phyloP scores from a whole-genome alignment of 2,888 invertebrate species.

The Eupithecia insigniata region DNA sequence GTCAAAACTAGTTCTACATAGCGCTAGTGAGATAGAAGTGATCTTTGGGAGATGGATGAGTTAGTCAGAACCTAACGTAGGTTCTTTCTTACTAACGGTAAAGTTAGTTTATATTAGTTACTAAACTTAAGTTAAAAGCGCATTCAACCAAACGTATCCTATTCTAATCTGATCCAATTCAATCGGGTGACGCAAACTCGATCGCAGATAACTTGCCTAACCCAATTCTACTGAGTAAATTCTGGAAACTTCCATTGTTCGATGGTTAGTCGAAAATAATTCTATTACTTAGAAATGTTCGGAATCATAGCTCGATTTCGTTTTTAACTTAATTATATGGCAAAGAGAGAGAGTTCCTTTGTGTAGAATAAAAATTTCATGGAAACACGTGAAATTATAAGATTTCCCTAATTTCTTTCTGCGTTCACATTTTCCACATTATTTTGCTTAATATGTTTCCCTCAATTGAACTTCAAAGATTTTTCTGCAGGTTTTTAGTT shows the following conservation, averaged over 20 bases:
- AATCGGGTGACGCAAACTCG: slow-evolving; percentile 8
- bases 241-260: slow-evolving; percentile 10
- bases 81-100: not conserved
- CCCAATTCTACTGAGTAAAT: not conserved
- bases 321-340: not conserved
- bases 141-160: not conserved
- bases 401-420: not conserved
- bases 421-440: not conserved
- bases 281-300: not conserved
- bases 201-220: slow-evolving; percentile 8
- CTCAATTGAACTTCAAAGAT: slow-evolving; percentile 6
- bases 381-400: not conserved
- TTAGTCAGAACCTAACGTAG: not conserved
- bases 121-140: not conserved
- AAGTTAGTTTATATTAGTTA: slow-evolving; percentile 1
- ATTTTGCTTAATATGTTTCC: not conserved
- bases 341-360: not conserved
- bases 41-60: too few species aligned
- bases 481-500: not conserved
- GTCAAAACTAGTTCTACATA: not conserved
- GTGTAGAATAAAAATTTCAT: not conserved
- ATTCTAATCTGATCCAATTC: not conserved
- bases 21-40: too few species aligned
- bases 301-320: not conserved
- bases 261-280: not conserved